These are phyloP conservation scores for Phoronis australis DNA, from an alignment of 2,888 invertebrate species.

Conservation along the genomic window DNA sequence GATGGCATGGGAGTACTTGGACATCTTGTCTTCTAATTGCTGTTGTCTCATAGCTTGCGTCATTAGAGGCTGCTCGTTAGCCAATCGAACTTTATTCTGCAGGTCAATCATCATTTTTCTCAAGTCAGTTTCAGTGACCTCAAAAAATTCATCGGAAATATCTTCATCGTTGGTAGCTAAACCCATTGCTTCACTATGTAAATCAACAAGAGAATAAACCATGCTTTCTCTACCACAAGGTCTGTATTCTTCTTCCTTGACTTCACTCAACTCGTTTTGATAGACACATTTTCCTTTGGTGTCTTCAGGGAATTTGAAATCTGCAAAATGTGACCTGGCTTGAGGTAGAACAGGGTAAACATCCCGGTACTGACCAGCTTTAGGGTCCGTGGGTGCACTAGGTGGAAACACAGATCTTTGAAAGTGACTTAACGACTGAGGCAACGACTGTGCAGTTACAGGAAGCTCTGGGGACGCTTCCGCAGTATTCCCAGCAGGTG, in stretches of 20 bases:
- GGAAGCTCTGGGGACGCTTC: too few species aligned
- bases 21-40: conserved; percentile 60
- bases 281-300: conserved; percentile 47
- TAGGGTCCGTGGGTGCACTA: too few species aligned
- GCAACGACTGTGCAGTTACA: too few species aligned
- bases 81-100: conserved; percentile 59
- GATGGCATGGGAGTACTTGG: conserved; percentile 70
- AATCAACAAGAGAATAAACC: conserved; percentile 61
- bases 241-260: conserved; percentile 35
- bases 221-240: conserved; percentile 44
- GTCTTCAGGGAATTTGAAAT: conserved; percentile 52
- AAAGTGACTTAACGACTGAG: too few species aligned
- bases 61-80: conserved; percentile 70
- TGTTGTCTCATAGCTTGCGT: conserved; percentile 64
- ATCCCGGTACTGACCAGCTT: too few species aligned
- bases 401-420: too few species aligned
- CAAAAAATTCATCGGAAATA: conserved; percentile 77
- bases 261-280: conserved; percentile 39
- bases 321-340: too few species aligned
- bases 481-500: too few species aligned
- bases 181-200: too few species aligned
- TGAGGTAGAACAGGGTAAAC: too few species aligned
- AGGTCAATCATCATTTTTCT: conserved; percentile 70
- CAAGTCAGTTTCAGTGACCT: conserved; percentile 77
- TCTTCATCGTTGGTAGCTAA: too few species aligned